Base-by-base conservation (phyloP, 1,140 invertebrate genomes). In the Prorops nasuta region DNA sequence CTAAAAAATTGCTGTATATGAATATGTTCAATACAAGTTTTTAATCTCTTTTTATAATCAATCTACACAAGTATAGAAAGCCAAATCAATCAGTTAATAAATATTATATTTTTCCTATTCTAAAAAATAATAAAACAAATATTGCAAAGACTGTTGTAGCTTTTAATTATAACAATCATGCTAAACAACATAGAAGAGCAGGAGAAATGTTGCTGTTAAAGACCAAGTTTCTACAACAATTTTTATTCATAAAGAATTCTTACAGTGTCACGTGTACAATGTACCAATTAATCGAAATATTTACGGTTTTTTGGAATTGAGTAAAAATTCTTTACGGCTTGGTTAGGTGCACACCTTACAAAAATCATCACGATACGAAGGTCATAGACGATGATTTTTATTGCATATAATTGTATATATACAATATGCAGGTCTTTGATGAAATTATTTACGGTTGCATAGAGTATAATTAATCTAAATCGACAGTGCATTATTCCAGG, bases 231-330 rank as follows among this genome's bases (percentile, higher is more conserved):
- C 71, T 76, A 76, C 72, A 76, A 76, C 73, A 74, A 76, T 72
- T 64, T 76, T 76, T 76, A 74, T 76, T 76, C 62, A 66, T 68
- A 68, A 71, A 68, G 64, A 68, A 68, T 63, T 65, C 58, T 69
- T 74, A 72, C 73, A 76, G 67, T n/a, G n/a, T 63, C 67, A 74
- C 68, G 71, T 74, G 62, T 72, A 74, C 69, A 74, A 72, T 73
- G n/a, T n/a, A 74, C 61, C 63, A 68, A 66, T 69, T 62, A 58
- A 63, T 62, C 71, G 55, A 72, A 66, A 63, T 68, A 64, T 63
- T 63, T 63, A 67, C 62, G 60, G 69, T 64, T 67, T 59, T 60
- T 63, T 51, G 61, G 66, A 69, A 67, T 66, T 60, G 70, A 69
- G 67, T 74, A 72, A 68, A 72, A 72, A 74, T 71, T 66, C 53